Evolutionary conservation across 2,888 invertebrate species (phyloP).

Genomic region (Cantharis flavilabris): DNA sequence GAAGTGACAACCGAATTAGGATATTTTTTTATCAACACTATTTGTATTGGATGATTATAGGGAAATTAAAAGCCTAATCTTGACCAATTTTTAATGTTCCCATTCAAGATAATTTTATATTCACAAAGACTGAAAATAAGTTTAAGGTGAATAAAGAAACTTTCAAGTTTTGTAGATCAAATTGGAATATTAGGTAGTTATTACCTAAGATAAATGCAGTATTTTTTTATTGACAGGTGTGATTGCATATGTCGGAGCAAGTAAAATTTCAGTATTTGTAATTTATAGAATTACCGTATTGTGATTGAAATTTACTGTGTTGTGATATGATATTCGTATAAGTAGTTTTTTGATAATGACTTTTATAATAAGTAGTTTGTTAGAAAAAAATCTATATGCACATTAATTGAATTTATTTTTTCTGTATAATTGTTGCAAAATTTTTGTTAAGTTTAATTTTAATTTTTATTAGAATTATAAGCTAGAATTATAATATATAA

Average conservation of each 20-base stretch:
- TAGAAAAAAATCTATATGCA: not conserved
- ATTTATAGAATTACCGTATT: not conserved
- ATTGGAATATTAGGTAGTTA: not conserved
- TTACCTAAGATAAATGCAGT: not conserved
- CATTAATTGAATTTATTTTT: not conserved
- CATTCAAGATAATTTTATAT: not conserved
- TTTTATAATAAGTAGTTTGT: not conserved
- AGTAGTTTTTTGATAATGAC: not conserved
- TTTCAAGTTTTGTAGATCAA: not conserved
- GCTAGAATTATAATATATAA: not conserved
- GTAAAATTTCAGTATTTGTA: not conserved
- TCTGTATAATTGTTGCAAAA: not conserved
- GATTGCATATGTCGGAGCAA: not conserved
- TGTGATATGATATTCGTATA: conserved; percentile 8
- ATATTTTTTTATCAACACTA: not conserved
- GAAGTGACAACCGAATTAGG: not conserved
- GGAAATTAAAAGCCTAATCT: not conserved
- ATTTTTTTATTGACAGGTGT: not conserved
- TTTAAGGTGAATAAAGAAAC: not conserved
- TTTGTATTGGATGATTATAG: not conserved
- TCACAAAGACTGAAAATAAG: not conserved
- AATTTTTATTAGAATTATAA: not conserved
- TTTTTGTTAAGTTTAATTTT: not conserved
- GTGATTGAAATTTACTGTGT: conserved; percentile 15
- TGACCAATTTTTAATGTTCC: not conserved